A percentile compares a stretch with the other conserved stretches of the same genome.
Conservation (phyloP, 2,888 invertebrate species). For the Xestia ashworthii region DNA sequence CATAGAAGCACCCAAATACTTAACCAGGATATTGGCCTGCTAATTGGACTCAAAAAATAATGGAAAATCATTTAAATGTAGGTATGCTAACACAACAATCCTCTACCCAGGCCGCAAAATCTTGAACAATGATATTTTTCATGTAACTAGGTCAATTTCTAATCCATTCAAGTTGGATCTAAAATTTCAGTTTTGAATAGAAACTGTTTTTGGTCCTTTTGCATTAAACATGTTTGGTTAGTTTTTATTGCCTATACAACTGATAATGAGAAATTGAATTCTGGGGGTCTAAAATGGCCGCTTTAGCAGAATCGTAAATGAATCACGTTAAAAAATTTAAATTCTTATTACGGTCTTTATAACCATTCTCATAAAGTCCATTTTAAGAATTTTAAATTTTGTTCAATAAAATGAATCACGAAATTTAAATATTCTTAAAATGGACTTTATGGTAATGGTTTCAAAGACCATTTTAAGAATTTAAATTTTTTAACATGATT, state of each 20-base stretch:
- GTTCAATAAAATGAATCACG: too few relatives aligned
- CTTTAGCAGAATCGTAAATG: too few relatives aligned
- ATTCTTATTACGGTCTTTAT: too few relatives aligned
- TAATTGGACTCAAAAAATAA: slow-evolving; percentile 17
- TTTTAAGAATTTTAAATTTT: too few relatives aligned
- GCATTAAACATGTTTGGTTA: slow-evolving; percentile 32
- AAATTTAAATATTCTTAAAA: too few relatives aligned
- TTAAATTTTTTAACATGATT: too few relatives aligned
- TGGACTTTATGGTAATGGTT: too few relatives aligned
- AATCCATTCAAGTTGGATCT: slow-evolving; percentile 76
- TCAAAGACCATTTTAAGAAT: too few relatives aligned
- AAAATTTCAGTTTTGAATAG: slow-evolving; percentile 65
- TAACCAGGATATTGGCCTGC: background rate
- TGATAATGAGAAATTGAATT: slow-evolving; percentile 47
- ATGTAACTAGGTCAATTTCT: slow-evolving; percentile 82
- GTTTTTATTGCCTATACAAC: slow-evolving; percentile 51
- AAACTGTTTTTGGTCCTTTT: slow-evolving; percentile 40
- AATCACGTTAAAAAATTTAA: too few relatives aligned
- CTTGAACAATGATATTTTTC: slow-evolving; percentile 73
- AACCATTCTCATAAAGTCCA: too few relatives aligned
- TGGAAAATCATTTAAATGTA: slow-evolving; percentile 32
- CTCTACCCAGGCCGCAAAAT: slow-evolving; percentile 63
- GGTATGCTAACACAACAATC: slow-evolving; percentile 32
- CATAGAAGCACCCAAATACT: slow-evolving; percentile 6
- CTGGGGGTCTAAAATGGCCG: too few relatives aligned